Conservation (phyloP, 2,797 vertebrate genomes). For the Alca torda region DNA sequence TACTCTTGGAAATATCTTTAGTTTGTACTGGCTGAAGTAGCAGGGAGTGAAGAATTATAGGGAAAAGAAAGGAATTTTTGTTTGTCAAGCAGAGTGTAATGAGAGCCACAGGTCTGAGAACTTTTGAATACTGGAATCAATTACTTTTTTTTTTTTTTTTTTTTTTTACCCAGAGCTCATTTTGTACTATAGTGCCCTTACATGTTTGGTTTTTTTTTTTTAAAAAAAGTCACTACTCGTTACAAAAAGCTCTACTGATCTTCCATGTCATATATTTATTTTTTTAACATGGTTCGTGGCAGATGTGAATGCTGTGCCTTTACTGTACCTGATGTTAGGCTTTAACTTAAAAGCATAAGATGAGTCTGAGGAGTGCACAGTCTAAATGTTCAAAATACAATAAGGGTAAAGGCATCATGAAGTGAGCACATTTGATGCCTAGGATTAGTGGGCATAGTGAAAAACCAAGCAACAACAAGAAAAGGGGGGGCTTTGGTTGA, state of each 20-base stretch:
- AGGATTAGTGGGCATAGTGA: neutral
- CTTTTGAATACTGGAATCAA: neutral
- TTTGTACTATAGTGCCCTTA: neutral
- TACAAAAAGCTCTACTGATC: neutral
- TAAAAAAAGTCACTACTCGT: neutral
- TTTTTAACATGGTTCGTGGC: neutral
- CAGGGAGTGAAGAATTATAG: neutral
- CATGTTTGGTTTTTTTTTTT: neutral
- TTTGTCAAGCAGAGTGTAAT: neutral
- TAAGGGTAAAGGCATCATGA: neutral
- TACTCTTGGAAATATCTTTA: conserved; percentile 19
- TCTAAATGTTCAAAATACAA: neutral
- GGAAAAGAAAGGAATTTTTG: neutral
- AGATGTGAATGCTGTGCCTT: neutral
- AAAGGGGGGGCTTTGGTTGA: neutral
- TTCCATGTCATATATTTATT: neutral
- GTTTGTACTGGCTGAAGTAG: conserved; percentile 28
- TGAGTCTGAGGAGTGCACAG: neutral
- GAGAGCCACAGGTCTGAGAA: neutral
- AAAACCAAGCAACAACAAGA: neutral
- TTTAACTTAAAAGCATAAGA: neutral
- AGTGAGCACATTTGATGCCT: neutral
- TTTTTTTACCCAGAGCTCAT: neutral
- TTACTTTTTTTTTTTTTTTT: neutral
- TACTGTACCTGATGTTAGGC: neutral